phyloP scores from a whole-genome alignment of 2,797 vertebrate genomes.

The Melopsittacus undulatus region DNA sequence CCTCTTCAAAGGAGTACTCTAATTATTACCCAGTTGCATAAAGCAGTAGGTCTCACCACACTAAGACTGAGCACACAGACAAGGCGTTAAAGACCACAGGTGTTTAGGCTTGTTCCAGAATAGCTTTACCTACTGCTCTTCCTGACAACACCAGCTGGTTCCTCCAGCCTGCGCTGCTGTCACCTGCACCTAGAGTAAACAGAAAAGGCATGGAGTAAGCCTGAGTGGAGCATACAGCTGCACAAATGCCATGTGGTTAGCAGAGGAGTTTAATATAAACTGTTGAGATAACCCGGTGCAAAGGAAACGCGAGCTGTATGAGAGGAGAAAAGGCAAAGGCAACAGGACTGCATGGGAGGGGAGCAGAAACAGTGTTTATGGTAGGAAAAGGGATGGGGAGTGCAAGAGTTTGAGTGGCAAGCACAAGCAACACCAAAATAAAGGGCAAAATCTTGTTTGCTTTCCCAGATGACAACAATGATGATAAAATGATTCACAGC shows the following conservation, averaged over 20 bases:
- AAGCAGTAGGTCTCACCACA: background rate
- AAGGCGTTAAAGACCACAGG: background rate
- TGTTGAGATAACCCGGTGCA: background rate
- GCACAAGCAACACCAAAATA: background rate
- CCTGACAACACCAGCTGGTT: background rate
- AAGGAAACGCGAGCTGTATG: background rate
- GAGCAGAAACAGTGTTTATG: background rate
- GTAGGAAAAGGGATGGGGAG: background rate
- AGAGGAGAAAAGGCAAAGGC: conserved; percentile 1
- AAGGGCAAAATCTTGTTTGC: background rate
- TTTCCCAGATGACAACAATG: fast-evolving
- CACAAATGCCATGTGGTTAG: background rate
- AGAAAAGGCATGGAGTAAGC: background rate
- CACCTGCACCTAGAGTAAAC: conserved; percentile 6
- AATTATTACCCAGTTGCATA: background rate
- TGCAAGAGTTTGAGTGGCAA: background rate
- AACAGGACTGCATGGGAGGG: background rate
- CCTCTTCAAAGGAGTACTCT: background rate
- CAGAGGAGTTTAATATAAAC: background rate
- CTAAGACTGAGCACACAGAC: background rate
- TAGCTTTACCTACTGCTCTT: background rate
- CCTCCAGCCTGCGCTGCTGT: background rate
- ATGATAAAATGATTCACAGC: background rate
- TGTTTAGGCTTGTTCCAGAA: background rate
- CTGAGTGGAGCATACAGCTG: background rate